Base-by-base conservation (phyloP, 2,113 vertebrate genomes). In the Xenopus tropicalis region DNA sequence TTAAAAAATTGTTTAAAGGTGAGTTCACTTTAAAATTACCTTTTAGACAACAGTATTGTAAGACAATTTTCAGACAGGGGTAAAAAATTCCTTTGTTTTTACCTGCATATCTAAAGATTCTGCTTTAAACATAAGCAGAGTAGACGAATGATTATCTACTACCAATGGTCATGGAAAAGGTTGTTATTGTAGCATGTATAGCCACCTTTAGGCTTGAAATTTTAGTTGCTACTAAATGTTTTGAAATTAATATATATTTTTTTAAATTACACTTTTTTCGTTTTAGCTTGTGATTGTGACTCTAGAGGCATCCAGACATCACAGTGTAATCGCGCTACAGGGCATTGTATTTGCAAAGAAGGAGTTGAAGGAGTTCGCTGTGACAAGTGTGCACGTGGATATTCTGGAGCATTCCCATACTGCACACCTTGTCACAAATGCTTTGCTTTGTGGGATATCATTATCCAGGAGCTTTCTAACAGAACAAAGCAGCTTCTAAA, bases 391-490 rank as follows among this genome's bases (percentile, higher is more conserved):
- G 94, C 95, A 1, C 91, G 96, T 0, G 97, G 97, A 0, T 98
- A 91, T 84, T 93, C 93, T 0, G 97, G 97, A 2, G 82, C 86
- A 44, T 98, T 98, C 78, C 97, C 97, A 0, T 79, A 93, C 79
- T 99, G 97, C 1, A 57, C 76, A 1, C 95, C 90, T 0, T 99
- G 97, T 84, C 97, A 99, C 81, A 89, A 95, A 83, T 99, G 97
- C 86, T 99, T 99, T 0, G 82, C 91, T 0, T 90, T 96, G 20
- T 99, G 97, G 97, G 95, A 98, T 0, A 23, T 83, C 14, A 82
- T 93, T 66, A 79, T 99, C 0, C 78, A 90, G 0, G 94, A 97
- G 79, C 78, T 99, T 80, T 90, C 93, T 77, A 98, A 95, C 61
- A 93, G 86, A 84, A 98, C 96, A 11, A 93, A 94, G 81, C 89